Evolutionary conservation across 1,140 invertebrate genomes (phyloP).

Genomic region (Mylabris phalerata): DNA sequence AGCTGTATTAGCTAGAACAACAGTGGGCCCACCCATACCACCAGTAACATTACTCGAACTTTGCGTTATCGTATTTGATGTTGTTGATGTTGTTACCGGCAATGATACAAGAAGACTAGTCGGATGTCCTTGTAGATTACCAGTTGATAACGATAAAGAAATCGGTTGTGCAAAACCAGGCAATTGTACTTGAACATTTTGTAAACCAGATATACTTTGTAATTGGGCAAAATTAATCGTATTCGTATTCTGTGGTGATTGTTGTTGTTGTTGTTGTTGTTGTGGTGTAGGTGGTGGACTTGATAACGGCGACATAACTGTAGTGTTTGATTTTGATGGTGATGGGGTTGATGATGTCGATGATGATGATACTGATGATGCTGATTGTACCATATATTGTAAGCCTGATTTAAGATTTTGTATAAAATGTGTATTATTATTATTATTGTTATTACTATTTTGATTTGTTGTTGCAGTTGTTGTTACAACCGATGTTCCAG

Average conservation of each 20-base stretch:
- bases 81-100: conserved; percentile 41
- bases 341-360: neutral
- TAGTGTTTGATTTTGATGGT: conserved; percentile 29
- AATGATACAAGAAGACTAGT: conserved; percentile 41
- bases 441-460: neutral
- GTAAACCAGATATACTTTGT: conserved; percentile 64
- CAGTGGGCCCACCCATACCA: conserved; percentile 43
- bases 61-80: conserved; percentile 41
- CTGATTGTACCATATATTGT: conserved; percentile 28
- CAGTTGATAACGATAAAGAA: conserved; percentile 57
- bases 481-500: conserved; percentile 43
- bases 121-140: conserved; percentile 42
- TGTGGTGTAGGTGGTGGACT: conserved; percentile 47
- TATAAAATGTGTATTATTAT: conserved; percentile 28
- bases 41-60: conserved; percentile 28
- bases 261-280: no score
- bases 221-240: conserved; percentile 67
- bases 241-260: conserved; percentile 31
- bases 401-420: conserved; percentile 26
- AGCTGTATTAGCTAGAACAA: conserved; percentile 48
- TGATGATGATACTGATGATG: no score
- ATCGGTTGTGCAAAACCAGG: conserved; percentile 71
- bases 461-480: conserved; percentile 1
- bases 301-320: conserved; percentile 48
- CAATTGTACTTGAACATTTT: conserved; percentile 75